A percentile compares a stretch with the other conserved stretches of the same genome.
phyloP scores from a whole-genome alignment of 2,113 vertebrate genomes.

The Eretmochelys imbricata region DNA sequence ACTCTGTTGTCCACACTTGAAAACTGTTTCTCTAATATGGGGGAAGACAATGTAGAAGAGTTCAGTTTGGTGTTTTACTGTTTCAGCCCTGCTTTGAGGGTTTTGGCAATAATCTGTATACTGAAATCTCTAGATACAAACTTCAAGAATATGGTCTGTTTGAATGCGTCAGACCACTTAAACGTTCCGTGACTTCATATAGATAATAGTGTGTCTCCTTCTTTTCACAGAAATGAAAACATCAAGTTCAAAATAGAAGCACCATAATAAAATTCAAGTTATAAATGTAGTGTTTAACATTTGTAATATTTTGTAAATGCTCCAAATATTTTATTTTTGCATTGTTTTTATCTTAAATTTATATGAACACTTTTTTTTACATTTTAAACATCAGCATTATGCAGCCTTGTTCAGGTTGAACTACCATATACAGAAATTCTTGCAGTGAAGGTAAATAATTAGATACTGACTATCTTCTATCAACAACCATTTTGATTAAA shows the following conservation, averaged over 20 bases:
- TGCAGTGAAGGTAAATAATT: slow-evolving; percentile 14
- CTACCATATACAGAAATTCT: slow-evolving; percentile 49
- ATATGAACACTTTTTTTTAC: slow-evolving; percentile 81
- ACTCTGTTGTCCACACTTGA: background rate
- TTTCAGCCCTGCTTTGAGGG: background rate
- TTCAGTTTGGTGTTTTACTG: background rate
- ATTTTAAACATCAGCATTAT: slow-evolving; percentile 67
- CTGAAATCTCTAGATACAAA: background rate
- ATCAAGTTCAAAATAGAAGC: slow-evolving; percentile 71
- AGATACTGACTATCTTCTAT: slow-evolving; percentile 37
- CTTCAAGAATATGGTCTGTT: background rate
- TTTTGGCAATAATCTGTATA: background rate
- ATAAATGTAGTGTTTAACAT: slow-evolving; percentile 77
- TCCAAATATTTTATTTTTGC: slow-evolving; percentile 87
- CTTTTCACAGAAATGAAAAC: slow-evolving; percentile 78
- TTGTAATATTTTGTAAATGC: slow-evolving; percentile 87
- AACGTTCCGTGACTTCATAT: accelerated
- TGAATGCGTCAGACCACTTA: background rate
- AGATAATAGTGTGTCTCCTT: slow-evolving; percentile 29
- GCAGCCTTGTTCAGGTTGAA: slow-evolving; percentile 76
- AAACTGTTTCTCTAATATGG: background rate
- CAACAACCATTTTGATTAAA: slow-evolving; percentile 36
- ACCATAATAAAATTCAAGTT: slow-evolving; percentile 56
- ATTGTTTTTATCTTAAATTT: slow-evolving; percentile 82
- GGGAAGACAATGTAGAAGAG: background rate